Evolutionary conservation across 2,888 invertebrate genomes (phyloP), one percentile per base, ranked within the genome.

Genomic region (Lycocerus yunnanus): DNA sequence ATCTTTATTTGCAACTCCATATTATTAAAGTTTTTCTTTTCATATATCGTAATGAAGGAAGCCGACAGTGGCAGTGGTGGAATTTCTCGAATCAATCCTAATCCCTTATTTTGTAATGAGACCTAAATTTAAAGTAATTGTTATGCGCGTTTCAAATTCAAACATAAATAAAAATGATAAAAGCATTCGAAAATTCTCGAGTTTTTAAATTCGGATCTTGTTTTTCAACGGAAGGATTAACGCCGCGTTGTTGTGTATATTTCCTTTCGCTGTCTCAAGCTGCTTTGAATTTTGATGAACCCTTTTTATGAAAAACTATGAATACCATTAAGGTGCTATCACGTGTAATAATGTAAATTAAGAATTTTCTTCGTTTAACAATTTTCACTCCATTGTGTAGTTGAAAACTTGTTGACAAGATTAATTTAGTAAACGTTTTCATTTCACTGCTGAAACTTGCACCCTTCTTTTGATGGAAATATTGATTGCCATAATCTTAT

Each of bases 221-320:
- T 76, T 76, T 74, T 77, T 72, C 75, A 76, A 75, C 77, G 80
- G 79, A 80, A 79, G 78, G 80, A 80, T 79, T 80, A 80, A 77
- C 77, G 77, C 78, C 77, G 77, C 78, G 69, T 73, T 76, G 77
- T 80, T 80, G 79, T 79, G 77, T 71, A 72, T 68, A 66, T 69
- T 72, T 74, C 69, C 76, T 71, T 66, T 77, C 77, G 75, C 74
- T 69, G 68, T 69, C 61, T 72, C 73, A 76, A 76, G 77, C 75
- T 72, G 75, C 69, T 71, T 73, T 78, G 80, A 80, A 80, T 80
- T 78, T 76, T 80, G 78, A 80, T 79, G 74, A 78, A 79, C 75
- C 69, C 66, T 70, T 73, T 73, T 78, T 72, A 69, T 72, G 72
- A 66, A 69, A 75, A 75, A 75, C 71, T 75, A 75, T 75, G 75